Evolutionary conservation across 2,888 invertebrate genomes (phyloP), one percentile per base, ranked within the genome.

Genomic region (Caenorhabditis sp.): DNA sequence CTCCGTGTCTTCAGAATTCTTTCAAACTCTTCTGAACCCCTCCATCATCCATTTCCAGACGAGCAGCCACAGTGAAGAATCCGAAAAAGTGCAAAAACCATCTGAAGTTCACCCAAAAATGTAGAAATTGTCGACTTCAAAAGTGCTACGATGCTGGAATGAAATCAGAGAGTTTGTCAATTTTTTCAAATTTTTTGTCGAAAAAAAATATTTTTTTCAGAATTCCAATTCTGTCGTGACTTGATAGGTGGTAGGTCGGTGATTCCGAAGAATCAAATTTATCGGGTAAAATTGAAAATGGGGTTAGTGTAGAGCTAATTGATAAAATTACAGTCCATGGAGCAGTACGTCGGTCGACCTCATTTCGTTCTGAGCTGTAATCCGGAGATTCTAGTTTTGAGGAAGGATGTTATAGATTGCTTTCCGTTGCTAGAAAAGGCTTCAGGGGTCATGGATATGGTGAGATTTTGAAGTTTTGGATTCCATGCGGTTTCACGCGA

Each of bases 181-280:
- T n/a, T n/a, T n/a, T n/a, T n/a, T n/a, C n/a, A n/a, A n/a, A n/a
- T n/a, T n/a, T n/a, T n/a, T n/a, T n/a, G n/a, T n/a, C n/a, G n/a
- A n/a, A n/a, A n/a, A n/a, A n/a, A n/a, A n/a, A n/a, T n/a, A n/a
- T n/a, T n/a, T n/a, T n/a, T n/a, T 66, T 24, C 59, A 75, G 75
- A 75, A 49, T 75, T 75, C n/a, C 75, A 75, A 59, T 75, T 75
- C 22, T 66, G 66, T 38, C 66, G 75, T 16, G 75, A 75, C 14
- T 35, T 75, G 0, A 75, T 75, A n/a, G 66, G 66, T 16, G 75
- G 49, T 8, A 75, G 68, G 19, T 4, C 22, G 4, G 10, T 7
- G 1, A 7, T 54, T 6, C 24, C 58, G n/a, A 44, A 35, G 56
- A 58, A 22, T 35, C 26, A 10, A 12, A 49, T 75, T 44, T 41